Conservation (phyloP, 2,113 vertebrate species). For the Ciconia boyciana region DNA sequence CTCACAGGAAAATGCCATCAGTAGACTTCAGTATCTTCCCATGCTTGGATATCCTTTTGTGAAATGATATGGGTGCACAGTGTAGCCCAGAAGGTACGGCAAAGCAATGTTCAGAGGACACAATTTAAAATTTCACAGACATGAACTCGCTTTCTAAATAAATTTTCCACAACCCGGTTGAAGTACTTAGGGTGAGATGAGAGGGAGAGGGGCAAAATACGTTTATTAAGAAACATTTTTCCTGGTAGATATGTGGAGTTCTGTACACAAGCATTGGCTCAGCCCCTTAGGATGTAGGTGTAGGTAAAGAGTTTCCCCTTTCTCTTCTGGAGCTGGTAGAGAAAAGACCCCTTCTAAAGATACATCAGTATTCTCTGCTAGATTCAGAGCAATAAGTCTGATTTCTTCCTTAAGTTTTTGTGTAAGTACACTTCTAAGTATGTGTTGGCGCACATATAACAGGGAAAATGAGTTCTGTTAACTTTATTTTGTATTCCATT, state of each 20-base stretch:
- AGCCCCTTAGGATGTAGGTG: background rate
- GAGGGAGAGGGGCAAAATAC: background rate
- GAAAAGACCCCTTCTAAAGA: background rate
- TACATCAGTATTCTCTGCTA: background rate
- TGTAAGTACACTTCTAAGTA: background rate
- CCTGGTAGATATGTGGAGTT: background rate
- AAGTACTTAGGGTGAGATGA: background rate
- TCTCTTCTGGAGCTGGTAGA: background rate
- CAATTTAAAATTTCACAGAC: background rate
- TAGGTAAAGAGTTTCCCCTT: background rate
- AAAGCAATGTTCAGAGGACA: background rate
- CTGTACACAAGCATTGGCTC: background rate
- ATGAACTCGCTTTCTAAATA: background rate
- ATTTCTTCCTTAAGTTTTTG: slow-evolving; percentile 8
- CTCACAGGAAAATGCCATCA: background rate
- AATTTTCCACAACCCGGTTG: background rate
- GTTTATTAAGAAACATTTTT: background rate
- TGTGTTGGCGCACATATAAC: background rate
- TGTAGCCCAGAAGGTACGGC: background rate
- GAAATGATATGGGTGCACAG: background rate
- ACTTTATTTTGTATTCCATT: background rate
- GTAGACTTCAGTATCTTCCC: background rate
- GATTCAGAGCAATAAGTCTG: background rate
- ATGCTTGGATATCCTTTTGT: background rate
- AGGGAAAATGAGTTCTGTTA: slow-evolving; percentile 37